phyloP scores from a whole-genome alignment of 1,140 invertebrate genomes.

The Agrilus planipennis region DNA sequence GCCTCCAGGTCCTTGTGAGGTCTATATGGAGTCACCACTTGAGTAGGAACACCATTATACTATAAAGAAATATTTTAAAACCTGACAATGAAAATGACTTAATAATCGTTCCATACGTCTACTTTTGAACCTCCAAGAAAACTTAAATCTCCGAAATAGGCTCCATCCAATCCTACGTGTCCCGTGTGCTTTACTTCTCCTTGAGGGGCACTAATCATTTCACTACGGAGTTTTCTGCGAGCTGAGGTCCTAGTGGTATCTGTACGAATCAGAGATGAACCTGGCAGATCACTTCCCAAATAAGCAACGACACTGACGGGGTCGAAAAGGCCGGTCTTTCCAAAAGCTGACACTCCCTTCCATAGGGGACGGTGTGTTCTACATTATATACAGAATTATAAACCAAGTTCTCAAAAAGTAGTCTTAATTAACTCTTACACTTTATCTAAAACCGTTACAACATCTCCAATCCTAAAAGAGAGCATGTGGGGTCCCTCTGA shows the following conservation, averaged over 20 bases:
- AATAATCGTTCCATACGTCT: slow-evolving; percentile 7
- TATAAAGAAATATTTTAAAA: slow-evolving; percentile 26
- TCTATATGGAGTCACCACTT: slow-evolving; percentile 79
- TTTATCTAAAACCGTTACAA: slow-evolving; percentile 90
- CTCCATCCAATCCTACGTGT: slow-evolving; percentile 92
- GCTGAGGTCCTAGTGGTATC: slow-evolving; percentile 46
- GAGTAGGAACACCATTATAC: slow-evolving; percentile 67
- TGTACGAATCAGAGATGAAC: slow-evolving; percentile 34
- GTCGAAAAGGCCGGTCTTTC: slow-evolving; percentile 82
- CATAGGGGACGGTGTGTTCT: slow-evolving; percentile 46
- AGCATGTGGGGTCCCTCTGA: slow-evolving; percentile 53
- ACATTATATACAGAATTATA: no score
- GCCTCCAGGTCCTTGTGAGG: slow-evolving; percentile 65
- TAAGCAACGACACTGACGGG: slow-evolving; percentile 82
- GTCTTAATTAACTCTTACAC: no score
- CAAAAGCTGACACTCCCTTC: slow-evolving; percentile 74
- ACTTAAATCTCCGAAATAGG: slow-evolving; percentile 90
- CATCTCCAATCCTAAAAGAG: slow-evolving; percentile 74
- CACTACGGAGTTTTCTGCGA: slow-evolving; percentile 60
- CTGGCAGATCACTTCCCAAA: slow-evolving; percentile 65
- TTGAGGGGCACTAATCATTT: slow-evolving; percentile 95
- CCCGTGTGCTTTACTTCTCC: slow-evolving; percentile 93
- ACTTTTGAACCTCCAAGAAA: slow-evolving; percentile 57
- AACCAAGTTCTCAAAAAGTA: no score
- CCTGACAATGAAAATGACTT: background rate